phyloP scores from a whole-genome alignment of 2,888 invertebrate species.

The Zele albiditarsus region DNA sequence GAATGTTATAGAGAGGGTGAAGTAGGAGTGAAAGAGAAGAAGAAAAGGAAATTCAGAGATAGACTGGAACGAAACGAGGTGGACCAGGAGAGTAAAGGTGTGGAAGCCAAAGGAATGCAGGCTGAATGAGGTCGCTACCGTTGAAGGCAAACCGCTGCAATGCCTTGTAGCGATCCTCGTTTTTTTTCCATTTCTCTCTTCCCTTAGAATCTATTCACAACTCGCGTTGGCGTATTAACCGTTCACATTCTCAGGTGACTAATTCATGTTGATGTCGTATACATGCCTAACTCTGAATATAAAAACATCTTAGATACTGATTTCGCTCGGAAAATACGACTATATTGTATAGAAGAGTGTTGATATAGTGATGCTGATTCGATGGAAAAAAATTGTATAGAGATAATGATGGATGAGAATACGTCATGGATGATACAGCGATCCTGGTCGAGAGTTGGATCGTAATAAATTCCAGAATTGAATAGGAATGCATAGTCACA shows the following conservation, averaged over 20 bases:
- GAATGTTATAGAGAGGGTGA: not conserved
- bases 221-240: slow-evolving; percentile 49
- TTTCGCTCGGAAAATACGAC: not conserved
- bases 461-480: not conserved
- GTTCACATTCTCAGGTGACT: slow-evolving; percentile 68
- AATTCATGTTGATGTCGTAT: slow-evolving; percentile 54
- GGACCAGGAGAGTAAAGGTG: slow-evolving; percentile 37
- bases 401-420: not conserved
- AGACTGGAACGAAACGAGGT: slow-evolving; percentile 26
- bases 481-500: not conserved
- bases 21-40: not conserved
- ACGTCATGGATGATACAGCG: not conserved
- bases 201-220: not conserved
- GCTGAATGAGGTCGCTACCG: slow-evolving; percentile 70
- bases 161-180: slow-evolving; percentile 42
- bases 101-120: slow-evolving; percentile 62
- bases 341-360: too few relatives aligned
- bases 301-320: not conserved
- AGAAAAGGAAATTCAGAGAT: slow-evolving; percentile 20
- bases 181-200: slow-evolving; percentile 41
- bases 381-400: not conserved
- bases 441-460: not conserved
- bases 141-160: slow-evolving; percentile 69
- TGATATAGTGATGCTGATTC: not conserved
- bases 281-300: slow-evolving; percentile 10